Percentiles rank a stretch among this genome's conserved stretches.
Evolutionary conservation across 2,888 invertebrate genomes (phyloP).

Genomic region (Epinotia demarniana): DNA sequence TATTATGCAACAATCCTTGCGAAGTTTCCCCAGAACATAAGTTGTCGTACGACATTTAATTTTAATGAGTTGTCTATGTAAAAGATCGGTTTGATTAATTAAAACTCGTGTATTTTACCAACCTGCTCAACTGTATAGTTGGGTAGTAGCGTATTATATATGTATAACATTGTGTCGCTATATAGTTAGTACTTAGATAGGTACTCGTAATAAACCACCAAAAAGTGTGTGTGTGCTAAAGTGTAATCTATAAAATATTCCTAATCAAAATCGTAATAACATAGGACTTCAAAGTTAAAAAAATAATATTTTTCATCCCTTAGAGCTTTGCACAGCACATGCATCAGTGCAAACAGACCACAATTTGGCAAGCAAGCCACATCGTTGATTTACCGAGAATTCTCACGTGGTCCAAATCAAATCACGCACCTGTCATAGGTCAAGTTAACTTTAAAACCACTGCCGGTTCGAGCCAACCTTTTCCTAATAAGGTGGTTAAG

Average conservation of each 20-base stretch:
- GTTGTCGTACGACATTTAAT: constrained; percentile 12
- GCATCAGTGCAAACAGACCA: too few species aligned
- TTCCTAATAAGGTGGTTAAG: constrained; percentile 27
- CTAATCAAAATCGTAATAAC: too few species aligned
- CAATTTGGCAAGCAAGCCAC: not conserved
- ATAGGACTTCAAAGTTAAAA: too few species aligned
- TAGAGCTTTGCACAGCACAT: too few species aligned
- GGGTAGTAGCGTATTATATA: too few species aligned
- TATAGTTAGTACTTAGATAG: too few species aligned
- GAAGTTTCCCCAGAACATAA: constrained; percentile 18
- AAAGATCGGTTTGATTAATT: not conserved
- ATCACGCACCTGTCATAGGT: constrained; percentile 10
- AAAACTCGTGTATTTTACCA: not conserved
- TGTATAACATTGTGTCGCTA: too few species aligned
- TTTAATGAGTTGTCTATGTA: constrained; percentile 1
- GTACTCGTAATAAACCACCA: too few species aligned
- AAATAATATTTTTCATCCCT: too few species aligned
- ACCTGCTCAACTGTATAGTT: not conserved
- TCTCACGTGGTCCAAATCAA: constrained; percentile 15
- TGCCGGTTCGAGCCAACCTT: not conserved
- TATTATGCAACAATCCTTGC: constrained; percentile 25
- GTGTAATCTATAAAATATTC: too few species aligned
- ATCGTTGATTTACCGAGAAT: not conserved
- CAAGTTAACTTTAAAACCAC: constrained; percentile 21
- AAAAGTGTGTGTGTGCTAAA: too few species aligned